phyloP scores from a whole-genome alignment of 23 tunicate genomes.

The Ciona savignyi region DNA sequence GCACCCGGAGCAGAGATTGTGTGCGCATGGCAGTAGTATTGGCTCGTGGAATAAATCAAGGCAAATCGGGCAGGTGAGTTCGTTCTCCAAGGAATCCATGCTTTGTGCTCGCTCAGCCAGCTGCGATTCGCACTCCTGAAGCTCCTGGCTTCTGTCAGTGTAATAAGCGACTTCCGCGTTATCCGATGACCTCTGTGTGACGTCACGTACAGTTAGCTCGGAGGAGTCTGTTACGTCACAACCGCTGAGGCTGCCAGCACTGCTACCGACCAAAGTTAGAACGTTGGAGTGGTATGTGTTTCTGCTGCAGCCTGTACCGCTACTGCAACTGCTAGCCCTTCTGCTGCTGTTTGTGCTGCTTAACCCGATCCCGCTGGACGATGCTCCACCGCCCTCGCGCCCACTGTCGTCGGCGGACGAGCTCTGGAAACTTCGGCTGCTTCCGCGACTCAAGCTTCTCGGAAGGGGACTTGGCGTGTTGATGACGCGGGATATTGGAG shows the following conservation, averaged over 20 bases:
- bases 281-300: conserved; percentile 21
- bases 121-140: not conserved
- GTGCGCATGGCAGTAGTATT: conserved; percentile 30
- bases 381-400: conserved; percentile 17
- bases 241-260: conserved; percentile 8
- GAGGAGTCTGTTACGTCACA: not conserved
- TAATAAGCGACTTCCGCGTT: not conserved
- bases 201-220: conserved; percentile 18
- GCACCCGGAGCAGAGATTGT: conserved; percentile 28
- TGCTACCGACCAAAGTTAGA: conserved; percentile 3
- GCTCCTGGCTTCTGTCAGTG: not conserved
- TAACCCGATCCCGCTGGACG: conserved; percentile 26
- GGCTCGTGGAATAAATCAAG: conserved; percentile 29
- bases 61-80: conserved; percentile 32
- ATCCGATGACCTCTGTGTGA: not conserved
- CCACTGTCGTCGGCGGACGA: conserved; percentile 21
- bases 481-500: conserved; percentile 11
- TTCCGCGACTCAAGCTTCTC: conserved; percentile 23
- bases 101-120: conserved; percentile 3
- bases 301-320: conserved; percentile 20
- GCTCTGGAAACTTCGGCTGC: conserved; percentile 25
- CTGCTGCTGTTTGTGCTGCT: conserved; percentile 22
- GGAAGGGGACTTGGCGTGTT: conserved; percentile 28
- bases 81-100: conserved; percentile 3
- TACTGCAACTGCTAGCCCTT: conserved; percentile 25